Conservation (phyloP, 1,140 invertebrate genomes). For the Sycobia sp. region DNA sequence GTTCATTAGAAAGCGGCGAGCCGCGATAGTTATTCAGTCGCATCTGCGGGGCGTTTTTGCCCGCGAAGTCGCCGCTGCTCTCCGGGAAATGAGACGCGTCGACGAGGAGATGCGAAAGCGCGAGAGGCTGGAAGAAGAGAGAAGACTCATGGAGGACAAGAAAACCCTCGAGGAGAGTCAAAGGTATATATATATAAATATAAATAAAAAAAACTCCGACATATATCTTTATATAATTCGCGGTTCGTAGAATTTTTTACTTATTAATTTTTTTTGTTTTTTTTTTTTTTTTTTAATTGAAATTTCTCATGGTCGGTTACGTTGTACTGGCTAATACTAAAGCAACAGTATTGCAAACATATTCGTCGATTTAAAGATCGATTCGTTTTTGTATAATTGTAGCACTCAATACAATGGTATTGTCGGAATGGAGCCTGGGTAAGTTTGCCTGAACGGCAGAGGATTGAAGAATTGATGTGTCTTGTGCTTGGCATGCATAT, state of each 20-base stretch:
- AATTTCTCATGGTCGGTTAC: neutral
- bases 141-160: conserved; percentile 63
- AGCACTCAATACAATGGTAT: conserved; percentile 63
- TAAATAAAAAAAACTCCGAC: too few species aligned
- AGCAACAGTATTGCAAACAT: too few species aligned
- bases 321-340: neutral
- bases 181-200: conserved; percentile 54
- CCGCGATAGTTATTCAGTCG: conserved; percentile 88
- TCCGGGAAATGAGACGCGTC: conserved; percentile 87
- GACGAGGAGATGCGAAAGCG: conserved; percentile 88
- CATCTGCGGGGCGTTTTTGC: conserved; percentile 89
- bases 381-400: conserved; percentile 54
- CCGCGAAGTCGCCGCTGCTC: conserved; percentile 79
- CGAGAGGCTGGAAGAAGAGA: conserved; percentile 75
- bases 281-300: too few species aligned
- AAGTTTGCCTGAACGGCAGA: conserved; percentile 44
- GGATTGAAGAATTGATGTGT: conserved; percentile 22
- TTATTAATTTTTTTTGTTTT: too few species aligned
- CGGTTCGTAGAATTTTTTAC: too few species aligned
- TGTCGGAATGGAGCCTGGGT: conserved; percentile 63
- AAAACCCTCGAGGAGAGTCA: conserved; percentile 60
- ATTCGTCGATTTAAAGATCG: conserved; percentile 31
- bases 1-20: conserved; percentile 82
- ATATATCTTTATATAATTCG: too few species aligned
- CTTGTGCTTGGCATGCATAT: conserved; percentile 21